phyloP scores from a whole-genome alignment of 2,888 invertebrate genomes.

The Troides helena region DNA sequence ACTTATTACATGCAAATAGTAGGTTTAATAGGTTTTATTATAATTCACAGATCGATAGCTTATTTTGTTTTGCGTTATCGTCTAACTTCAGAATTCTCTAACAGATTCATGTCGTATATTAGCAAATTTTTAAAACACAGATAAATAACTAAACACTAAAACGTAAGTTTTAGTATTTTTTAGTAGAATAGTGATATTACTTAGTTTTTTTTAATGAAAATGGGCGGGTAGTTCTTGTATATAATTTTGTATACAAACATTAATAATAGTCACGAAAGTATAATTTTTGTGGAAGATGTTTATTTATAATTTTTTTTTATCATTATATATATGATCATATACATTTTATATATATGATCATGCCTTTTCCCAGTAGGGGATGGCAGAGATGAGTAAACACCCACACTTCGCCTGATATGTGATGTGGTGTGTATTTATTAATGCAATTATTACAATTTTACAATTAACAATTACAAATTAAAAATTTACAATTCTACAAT shows the following conservation, averaged over 20 bases:
- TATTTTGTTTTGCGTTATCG: constrained; percentile 80
- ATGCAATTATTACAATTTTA: too few relatives aligned
- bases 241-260: neutral
- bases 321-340: too few relatives aligned
- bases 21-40: constrained; percentile 78
- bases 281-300: neutral
- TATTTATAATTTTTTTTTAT: neutral
- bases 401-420: too few relatives aligned
- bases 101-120: constrained; percentile 75
- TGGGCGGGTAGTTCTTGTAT: neutral
- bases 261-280: too few relatives aligned
- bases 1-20: constrained; percentile 78
- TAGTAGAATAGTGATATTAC: neutral
- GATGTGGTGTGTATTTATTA: too few relatives aligned
- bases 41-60: constrained; percentile 75
- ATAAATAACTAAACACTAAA: constrained; percentile 40
- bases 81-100: constrained; percentile 78
- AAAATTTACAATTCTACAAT: too few relatives aligned
- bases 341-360: too few relatives aligned
- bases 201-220: neutral
- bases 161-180: neutral
- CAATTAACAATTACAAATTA: too few relatives aligned
- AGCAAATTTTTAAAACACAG: constrained; percentile 78
- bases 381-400: too few relatives aligned
- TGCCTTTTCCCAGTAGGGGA: too few relatives aligned